Base-by-base conservation (phyloP, 2,113 vertebrate species). In the Tetrao urogallus region DNA sequence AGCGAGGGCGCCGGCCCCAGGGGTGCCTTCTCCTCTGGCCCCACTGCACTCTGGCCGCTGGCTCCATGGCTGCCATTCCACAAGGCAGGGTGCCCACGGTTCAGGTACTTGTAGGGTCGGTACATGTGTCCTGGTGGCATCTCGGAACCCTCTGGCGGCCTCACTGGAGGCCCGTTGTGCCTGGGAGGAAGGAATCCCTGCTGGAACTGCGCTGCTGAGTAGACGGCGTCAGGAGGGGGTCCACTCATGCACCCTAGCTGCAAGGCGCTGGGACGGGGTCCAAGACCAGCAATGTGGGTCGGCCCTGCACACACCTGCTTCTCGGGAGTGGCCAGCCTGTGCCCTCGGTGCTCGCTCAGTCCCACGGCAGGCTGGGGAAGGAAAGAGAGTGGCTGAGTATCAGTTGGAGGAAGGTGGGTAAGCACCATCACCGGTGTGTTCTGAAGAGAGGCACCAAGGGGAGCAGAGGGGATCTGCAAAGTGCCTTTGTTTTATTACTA, bases 61-160 rank as follows among this genome's bases (percentile, higher is more conserved):
- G 96, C 97, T 61, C 97, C 97, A 2, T 98, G 98, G 90, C 98
- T 98, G 86, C 98, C 98, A 1, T 98, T 98, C 99, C 99, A 99
- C 92, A 98, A 94, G 27, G 97, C 96, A 0, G 98, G 95, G 1
- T 98, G 97, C 0, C 96, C 89, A 4, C 97, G 97, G 86, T 98
- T 98, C 86, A 98, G 97, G 82, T 98, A 98, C 75, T 98, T 98
- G 93, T 98, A 97, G 20, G 98, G 97, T 13, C 97, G 97, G 92
- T 98, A 99, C 76, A 98, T 96, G 91, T 98, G 94, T 28, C 94
- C 86, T 0, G 97, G 96, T 32, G 98, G 96, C 0, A 98, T 82
- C 66, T 98, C 98, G 0, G 98, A 85, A 81, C 92, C 95, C 64
- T 98, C 97, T 1, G 94, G 88, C 0, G 95, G 90, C 86, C 95